phyloP scores from a whole-genome alignment of 2,113 vertebrate genomes.

The Porphyrio hochstetteri region DNA sequence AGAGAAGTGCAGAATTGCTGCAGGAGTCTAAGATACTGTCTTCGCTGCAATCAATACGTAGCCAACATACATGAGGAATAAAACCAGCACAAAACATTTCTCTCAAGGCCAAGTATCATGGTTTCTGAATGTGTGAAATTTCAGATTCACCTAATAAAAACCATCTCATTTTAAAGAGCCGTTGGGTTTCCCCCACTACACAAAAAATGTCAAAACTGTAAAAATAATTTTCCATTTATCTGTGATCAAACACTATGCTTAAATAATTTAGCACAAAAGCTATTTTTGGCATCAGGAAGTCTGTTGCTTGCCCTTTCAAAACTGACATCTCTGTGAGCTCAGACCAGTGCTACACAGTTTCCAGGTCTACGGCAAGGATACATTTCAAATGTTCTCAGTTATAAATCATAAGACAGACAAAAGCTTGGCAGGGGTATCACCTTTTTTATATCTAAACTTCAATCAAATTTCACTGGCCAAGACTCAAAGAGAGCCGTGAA shows the following conservation, averaged over 20 bases:
- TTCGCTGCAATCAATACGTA: background rate
- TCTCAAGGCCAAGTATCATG: background rate
- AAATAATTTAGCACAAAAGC: conserved; percentile 13
- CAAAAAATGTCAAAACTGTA: background rate
- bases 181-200: background rate
- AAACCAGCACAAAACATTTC: background rate
- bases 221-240: conserved; percentile 3
- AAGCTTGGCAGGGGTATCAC: conserved; percentile 34
- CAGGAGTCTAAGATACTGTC: background rate
- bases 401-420: conserved; percentile 49
- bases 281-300: conserved; percentile 65
- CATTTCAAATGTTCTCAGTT: background rate
- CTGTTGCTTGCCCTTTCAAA: conserved; percentile 59
- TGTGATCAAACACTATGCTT: background rate
- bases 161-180: background rate
- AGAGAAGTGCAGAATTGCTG: background rate
- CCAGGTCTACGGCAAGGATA: conserved; percentile 16
- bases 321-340: background rate
- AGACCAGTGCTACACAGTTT: conserved; percentile 13
- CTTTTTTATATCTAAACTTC: background rate
- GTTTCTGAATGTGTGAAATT: background rate
- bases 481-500: background rate
- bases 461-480: conserved; percentile 17
- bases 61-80: background rate
- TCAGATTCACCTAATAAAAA: background rate